phyloP scores from a whole-genome alignment of 2,797 vertebrate genomes.

The Intellagama lesueurii region DNA sequence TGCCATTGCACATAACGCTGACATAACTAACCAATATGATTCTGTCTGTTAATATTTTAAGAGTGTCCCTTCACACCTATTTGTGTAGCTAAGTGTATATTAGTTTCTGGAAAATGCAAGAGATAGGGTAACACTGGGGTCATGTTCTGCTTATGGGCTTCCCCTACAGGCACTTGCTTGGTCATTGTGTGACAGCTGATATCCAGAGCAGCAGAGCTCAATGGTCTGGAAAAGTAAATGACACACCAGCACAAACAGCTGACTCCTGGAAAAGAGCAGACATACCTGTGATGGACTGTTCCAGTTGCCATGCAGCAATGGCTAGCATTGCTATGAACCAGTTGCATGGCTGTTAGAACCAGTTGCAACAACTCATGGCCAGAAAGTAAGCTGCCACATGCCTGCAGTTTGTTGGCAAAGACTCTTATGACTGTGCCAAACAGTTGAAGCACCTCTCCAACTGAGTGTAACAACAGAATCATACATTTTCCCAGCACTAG shows the following conservation, averaged over 20 bases:
- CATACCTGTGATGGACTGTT: background rate
- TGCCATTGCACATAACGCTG: too few species aligned
- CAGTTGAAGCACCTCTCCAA: background rate
- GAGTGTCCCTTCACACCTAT: too few species aligned
- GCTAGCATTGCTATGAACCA: background rate
- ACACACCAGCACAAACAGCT: background rate
- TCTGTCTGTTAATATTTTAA: too few species aligned
- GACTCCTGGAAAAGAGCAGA: background rate
- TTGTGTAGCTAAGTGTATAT: too few species aligned
- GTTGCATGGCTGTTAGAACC: background rate
- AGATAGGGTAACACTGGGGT: too few species aligned
- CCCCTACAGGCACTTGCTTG: too few species aligned
- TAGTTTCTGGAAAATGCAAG: too few species aligned
- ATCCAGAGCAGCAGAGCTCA: background rate
- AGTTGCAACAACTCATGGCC: background rate
- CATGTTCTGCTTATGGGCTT: too few species aligned
- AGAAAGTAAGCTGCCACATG: background rate
- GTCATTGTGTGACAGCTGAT: background rate
- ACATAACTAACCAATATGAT: too few species aligned
- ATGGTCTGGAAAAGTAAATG: background rate
- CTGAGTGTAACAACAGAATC: background rate
- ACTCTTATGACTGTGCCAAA: background rate
- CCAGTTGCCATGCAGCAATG: background rate
- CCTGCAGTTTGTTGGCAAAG: background rate
- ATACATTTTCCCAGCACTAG: background rate